A percentile compares a stretch with the other conserved stretches of the same genome.
These are phyloP conservation scores for Seira ritae DNA, from an alignment of 2,888 invertebrate species.

Conservation along the genomic window DNA sequence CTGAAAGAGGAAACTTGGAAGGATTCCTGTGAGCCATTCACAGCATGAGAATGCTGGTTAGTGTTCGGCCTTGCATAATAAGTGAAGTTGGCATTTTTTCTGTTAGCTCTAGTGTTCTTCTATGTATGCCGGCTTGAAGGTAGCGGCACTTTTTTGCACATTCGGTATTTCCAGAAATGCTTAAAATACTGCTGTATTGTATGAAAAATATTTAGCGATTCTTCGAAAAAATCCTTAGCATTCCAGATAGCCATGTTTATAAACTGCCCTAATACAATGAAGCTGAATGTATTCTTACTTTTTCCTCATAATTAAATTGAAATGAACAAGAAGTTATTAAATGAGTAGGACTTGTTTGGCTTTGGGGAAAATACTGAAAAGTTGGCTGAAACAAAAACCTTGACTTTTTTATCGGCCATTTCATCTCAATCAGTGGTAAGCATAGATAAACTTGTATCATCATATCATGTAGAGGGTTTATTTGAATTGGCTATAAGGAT, in stretches of 20 bases:
- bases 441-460: constrained; percentile 23
- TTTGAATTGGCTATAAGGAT: not conserved
- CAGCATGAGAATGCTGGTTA: constrained; percentile 20
- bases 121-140: not conserved
- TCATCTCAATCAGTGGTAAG: constrained; percentile 30
- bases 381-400: constrained; percentile 40
- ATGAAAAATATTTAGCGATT: not conserved
- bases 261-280: not conserved
- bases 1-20: constrained; percentile 38
- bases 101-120: constrained; percentile 13
- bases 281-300: not conserved
- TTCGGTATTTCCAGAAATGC: constrained; percentile 14
- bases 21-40: constrained; percentile 28
- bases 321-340: not conserved
- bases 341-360: constrained; percentile 22
- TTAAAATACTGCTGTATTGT: not conserved
- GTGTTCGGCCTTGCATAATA: constrained; percentile 51
- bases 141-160: constrained; percentile 14
- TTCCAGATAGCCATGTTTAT: not conserved
- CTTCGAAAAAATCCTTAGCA: not conserved
- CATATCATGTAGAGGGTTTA: not conserved
- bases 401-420: constrained; percentile 60
- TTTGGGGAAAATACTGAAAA: constrained; percentile 28
- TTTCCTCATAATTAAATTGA: constrained; percentile 3
- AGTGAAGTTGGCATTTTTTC: constrained; percentile 45